Percentiles rank a stretch among this genome's conserved stretches.
Conservation (phyloP, 2,888 invertebrate genomes). For the Mythimna impura region DNA sequence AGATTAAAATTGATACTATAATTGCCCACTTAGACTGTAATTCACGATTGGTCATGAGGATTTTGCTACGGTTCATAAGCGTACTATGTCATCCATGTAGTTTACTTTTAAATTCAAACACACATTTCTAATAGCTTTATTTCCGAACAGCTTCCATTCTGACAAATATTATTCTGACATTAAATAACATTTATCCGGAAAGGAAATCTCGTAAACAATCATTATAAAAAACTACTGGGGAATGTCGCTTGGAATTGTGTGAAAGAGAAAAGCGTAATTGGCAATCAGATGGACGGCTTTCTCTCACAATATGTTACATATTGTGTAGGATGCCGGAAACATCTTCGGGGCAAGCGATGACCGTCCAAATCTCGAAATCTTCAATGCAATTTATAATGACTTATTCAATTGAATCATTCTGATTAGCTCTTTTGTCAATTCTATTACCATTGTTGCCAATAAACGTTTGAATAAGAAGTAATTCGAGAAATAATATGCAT, state of each 20-base stretch:
- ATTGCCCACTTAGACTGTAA: conserved; percentile 9
- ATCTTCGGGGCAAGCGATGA: conserved; percentile 60
- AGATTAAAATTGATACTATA: conserved; percentile 24
- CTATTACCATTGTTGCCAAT: conserved; percentile 40
- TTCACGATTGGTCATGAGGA: conserved; percentile 9
- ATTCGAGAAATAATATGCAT: conserved; percentile 35
- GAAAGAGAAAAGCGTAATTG: conserved; percentile 79
- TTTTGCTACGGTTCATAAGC: conserved; percentile 5
- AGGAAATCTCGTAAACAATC: conserved; percentile 56
- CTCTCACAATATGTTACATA: conserved; percentile 69
- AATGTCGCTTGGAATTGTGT: conserved; percentile 70
- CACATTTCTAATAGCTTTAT: conserved; percentile 2
- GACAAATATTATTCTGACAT: conserved; percentile 52
- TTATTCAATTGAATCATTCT: conserved; percentile 55
- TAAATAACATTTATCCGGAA: conserved; percentile 34
- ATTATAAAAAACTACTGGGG: conserved; percentile 59
- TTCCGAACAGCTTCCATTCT: conserved; percentile 16
- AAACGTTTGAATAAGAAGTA: conserved; percentile 50
- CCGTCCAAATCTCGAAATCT: conserved; percentile 55
- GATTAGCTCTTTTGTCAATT: conserved; percentile 55
- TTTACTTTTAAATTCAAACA: conserved; percentile 2
- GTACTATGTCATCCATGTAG: background rate
- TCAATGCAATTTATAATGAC: conserved; percentile 51
- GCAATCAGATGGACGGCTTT: conserved; percentile 76
- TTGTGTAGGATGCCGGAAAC: conserved; percentile 65